Conservation (phyloP, 2,113 vertebrate species). For the Machaerirhynchus nigripectus region DNA sequence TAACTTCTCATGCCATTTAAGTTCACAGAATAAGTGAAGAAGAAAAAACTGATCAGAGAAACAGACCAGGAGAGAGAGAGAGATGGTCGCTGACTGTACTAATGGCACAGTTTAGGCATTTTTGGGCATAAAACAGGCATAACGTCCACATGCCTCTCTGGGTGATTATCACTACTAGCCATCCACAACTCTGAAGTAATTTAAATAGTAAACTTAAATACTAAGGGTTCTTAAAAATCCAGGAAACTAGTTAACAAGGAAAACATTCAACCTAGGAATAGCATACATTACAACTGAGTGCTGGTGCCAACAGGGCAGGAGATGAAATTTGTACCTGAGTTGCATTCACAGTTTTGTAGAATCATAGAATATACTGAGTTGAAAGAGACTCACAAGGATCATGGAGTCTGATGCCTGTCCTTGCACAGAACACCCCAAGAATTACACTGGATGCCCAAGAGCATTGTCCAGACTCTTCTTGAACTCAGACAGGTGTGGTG, state of each 20-base stretch:
- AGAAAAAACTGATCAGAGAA: neutral
- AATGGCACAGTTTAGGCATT: neutral
- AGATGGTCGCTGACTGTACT: neutral
- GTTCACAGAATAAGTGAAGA: neutral
- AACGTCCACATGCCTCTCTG: neutral
- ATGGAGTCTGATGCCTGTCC: neutral
- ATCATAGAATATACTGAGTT: neutral
- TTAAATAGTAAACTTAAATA: neutral
- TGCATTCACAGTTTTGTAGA: neutral
- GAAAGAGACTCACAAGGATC: neutral
- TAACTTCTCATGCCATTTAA: neutral
- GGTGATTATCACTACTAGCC: neutral
- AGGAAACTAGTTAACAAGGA: neutral
- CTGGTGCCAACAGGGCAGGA: neutral
- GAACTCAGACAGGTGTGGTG: neutral
- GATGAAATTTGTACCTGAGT: neutral
- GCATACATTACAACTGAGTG: fast-evolving
- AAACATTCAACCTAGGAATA: neutral
- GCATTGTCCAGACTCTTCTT: neutral
- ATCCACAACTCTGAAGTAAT: neutral
- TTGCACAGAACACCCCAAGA: neutral
- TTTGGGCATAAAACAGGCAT: neutral
- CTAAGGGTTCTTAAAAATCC: neutral
- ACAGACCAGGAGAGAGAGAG: neutral
- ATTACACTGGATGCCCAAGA: neutral